Evolutionary conservation across 2,113 vertebrate species (phyloP).

Genomic region (Pitta sordida): DNA sequence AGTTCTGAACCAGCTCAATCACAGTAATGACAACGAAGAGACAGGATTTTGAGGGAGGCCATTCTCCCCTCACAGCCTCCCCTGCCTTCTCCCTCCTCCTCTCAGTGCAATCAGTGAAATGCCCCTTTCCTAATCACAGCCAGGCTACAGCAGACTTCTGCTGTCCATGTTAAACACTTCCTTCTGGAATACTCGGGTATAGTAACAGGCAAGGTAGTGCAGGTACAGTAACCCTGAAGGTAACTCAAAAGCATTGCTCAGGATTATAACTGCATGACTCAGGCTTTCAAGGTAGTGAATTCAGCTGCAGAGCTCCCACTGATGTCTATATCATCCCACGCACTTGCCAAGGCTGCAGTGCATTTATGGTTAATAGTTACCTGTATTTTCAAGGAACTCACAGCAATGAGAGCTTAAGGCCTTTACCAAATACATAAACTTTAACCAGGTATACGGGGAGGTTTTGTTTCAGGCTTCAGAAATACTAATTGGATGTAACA

Average conservation of each 20-base stretch:
- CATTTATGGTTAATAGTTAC: background rate
- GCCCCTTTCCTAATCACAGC: background rate
- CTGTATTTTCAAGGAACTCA: background rate
- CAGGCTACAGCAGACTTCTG: background rate
- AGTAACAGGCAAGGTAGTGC: background rate
- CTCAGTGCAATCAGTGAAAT: background rate
- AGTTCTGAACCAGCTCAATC: background rate
- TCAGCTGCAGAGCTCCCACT: constrained; percentile 33
- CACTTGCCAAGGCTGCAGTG: background rate
- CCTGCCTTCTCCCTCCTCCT: background rate
- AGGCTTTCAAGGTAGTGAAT: constrained; percentile 39
- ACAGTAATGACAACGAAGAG: background rate
- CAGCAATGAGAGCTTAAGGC: background rate
- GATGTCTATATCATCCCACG: background rate
- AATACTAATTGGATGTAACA: constrained; percentile 34
- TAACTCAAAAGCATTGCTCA: background rate
- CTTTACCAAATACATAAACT: background rate
- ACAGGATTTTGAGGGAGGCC: background rate
- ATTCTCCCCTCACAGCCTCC: background rate
- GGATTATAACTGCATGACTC: constrained; percentile 40
- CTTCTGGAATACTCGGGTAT: background rate
- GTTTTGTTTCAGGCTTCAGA: constrained; percentile 7
- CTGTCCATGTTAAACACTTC: background rate
- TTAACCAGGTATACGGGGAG: background rate
- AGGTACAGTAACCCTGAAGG: background rate